Base-by-base conservation (phyloP, 2,888 invertebrate species). In the Epinotia bilunana region DNA sequence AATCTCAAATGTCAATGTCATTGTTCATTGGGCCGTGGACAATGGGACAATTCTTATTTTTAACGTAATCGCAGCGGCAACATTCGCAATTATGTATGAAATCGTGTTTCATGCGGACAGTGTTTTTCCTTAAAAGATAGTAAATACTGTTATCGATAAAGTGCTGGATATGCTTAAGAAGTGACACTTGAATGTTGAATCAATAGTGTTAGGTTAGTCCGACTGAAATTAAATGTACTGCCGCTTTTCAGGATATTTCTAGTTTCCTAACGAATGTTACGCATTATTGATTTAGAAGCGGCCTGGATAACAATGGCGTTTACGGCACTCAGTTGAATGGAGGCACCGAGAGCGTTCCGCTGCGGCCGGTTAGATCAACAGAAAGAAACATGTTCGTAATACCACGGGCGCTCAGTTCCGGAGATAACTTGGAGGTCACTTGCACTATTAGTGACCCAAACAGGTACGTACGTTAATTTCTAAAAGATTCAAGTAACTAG, bases 381-480 rank as follows among this genome's bases (percentile, higher is more conserved):
- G 77, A 79, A 67, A 86, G 87, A 83, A 88, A 82, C 58, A 90
- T 90, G 88, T 88, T 88, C 77, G 57, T 86, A 46, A 75, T 91
- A 76, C 91, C 91, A 65, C 87, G 82, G 77, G 78, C 76, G 78
- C 81, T 91, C 13, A 81, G 80, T 57, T 16, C 65, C 0, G 79
- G 80, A 2, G 88, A 90, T 74, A 74, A 20, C 62, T 83, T 91
- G 46, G 79, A 73, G 53, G 77, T 90, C 62, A 78, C 77, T 28
- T 87, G 89, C 16, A 73, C 63, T 58, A 74, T 84, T 65, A 72
- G 73, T 71, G 77, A 83, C 63, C 83, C 82, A 71, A 77, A 80
- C 76, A 79, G 78, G 90, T 90, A 81, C 68, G 83, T 33, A n/a
- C 9, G 3, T 20, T 64, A 3, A 57, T 4, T 49, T 49, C 1